Percentiles rank a stretch among this genome's conserved stretches.
These are phyloP conservation scores for Dendrolimus punctatus DNA, from an alignment of 1,140 invertebrate genomes.

Conservation along the genomic window DNA sequence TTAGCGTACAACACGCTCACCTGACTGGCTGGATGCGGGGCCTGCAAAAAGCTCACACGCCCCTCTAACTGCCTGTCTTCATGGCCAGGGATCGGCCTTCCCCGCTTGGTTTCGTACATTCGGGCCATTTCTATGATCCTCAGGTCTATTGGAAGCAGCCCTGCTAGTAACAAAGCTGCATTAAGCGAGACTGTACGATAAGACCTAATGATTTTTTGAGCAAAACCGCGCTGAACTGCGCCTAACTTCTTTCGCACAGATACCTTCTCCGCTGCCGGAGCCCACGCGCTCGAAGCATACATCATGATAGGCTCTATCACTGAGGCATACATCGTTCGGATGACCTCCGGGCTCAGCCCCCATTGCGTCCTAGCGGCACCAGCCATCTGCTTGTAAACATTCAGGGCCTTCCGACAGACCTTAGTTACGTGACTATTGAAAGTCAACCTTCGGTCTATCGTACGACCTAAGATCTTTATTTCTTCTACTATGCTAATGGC, in stretches of 20 bases:
- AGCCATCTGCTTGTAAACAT: too few relatives aligned
- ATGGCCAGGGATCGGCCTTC: background rate
- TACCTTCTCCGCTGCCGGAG: background rate
- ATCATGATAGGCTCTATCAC: background rate
- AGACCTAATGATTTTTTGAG: background rate
- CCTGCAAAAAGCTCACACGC: background rate
- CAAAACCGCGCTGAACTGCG: background rate
- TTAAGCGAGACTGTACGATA: background rate
- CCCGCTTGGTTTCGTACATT: background rate
- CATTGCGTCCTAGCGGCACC: too few relatives aligned
- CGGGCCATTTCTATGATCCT: background rate
- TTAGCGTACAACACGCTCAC: background rate
- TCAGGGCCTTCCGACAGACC: too few relatives aligned
- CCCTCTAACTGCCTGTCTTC: background rate
- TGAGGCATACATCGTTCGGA: too few relatives aligned
- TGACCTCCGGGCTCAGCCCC: too few relatives aligned
- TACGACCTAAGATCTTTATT: too few relatives aligned
- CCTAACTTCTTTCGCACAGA: background rate
- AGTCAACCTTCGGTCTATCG: too few relatives aligned
- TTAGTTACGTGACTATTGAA: too few relatives aligned
- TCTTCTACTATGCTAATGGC: too few relatives aligned
- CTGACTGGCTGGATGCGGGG: background rate
- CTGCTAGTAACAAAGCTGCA: background rate
- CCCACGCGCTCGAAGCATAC: constrained; percentile 1
- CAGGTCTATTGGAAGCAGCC: background rate